Base-by-base conservation (phyloP, 2,113 vertebrate species). In the Phrynocephalus versicolor region DNA sequence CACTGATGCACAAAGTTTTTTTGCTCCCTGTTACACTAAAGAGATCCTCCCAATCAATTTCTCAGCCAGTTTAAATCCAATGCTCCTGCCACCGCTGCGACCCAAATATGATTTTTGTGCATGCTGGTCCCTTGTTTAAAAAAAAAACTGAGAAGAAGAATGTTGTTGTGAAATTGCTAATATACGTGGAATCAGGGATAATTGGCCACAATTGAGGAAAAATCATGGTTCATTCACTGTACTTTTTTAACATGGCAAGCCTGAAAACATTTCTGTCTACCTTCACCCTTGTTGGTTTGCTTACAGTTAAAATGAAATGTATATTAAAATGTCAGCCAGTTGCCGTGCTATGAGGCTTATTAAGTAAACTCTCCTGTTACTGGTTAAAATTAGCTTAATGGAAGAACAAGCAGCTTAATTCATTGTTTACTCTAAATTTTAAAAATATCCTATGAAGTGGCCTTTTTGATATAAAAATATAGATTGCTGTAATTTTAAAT, bases 1-100 rank as follows among this genome's bases (percentile, higher is more conserved):
- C n/a, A 1, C 65, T 85, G 55, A 82, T 83, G 45, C 87, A 71
- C 89, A 57, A 90, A 89, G 55, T 94, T 92, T 89, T n/a, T 91
- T 87, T 79, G 70, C 85, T 93, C 75, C 88, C 86, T 85, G 58
- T 77, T 85, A 14, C 62, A 82, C 75, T 84, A 86, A 87, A 89
- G 89, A 87, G 82, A 79, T 78, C 62, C 16, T n/a, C 79, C 6
- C 6, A 89, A 64, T 92, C 85, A 91, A 69, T n/a, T 51, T 88
- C 84, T 89, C 72, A 85, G 89, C 83, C 65, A 83, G 62, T 90
- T 93, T 91, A 77, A 89, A 76, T 13, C 33, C 82, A 82, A 39
- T 86, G 7, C 35, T 89, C 82, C 64, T 89, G 93, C 84, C 78
- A 37, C 91, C 92, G 35, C 23, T 14, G 33, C 27, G 58, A 65